Base-by-base conservation (phyloP, 2,888 invertebrate species). In the Pterostichus niger region DNA sequence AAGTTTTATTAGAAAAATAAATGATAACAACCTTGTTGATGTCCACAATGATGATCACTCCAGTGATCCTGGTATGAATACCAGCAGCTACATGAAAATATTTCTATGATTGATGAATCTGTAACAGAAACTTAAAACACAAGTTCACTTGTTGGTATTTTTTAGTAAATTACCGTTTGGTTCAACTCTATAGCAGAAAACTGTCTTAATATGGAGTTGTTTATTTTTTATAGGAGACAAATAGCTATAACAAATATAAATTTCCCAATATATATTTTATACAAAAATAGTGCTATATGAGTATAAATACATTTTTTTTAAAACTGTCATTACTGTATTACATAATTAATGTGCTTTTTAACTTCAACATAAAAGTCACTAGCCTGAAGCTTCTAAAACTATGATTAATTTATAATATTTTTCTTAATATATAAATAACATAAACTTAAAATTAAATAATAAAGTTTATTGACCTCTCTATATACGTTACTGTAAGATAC, bases 401-500 rank as follows among this genome's bases (percentile, higher is more conserved):
- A 56, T 13, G 6, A 49, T 49, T 49, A n/a, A n/a, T n/a, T n/a
- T n/a, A 17, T 6, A 13, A 10, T 24, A 24, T 24, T 2, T 24
- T 24, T 24, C 24, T 24, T 24, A 2, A 24, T 24, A 24, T 24
- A 24, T 24, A 24, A 24, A 24, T 24, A 24, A 24, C 24, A 24
- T 24, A 13, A 56, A 2, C 31, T 56, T 17, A 56, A 56, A 15
- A 56, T 56, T 17, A 56, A 49, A 49, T 49, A 49, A 49, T 13
- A 9, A 13, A 9, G 1, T n/a, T 49, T 49, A 49, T 11, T 11
- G 11, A 49, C 10, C 10, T 49, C 6, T 49, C 4, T 49, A 6
- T 6, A 46, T 9, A n/a, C 15, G 15, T 75, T 75, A 73, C 11
- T 82, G 75, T 13, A 82, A 54, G 24, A 82, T 24, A 46, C 92